phyloP scores from a whole-genome alignment of 2,888 invertebrate genomes.

The Tholera decimalis region DNA sequence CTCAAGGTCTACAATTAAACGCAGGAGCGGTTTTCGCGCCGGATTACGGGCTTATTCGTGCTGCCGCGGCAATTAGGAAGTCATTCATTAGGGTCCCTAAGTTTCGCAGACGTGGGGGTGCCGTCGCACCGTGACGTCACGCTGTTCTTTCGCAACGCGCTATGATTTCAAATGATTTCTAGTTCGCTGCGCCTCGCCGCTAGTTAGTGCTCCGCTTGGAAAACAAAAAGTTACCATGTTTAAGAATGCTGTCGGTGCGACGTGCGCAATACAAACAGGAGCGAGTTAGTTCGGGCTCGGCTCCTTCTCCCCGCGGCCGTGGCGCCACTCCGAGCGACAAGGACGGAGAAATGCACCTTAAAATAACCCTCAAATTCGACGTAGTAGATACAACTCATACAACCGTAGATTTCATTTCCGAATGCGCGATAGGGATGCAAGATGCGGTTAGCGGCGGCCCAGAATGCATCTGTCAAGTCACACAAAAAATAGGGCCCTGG shows the following conservation, averaged over 20 bases:
- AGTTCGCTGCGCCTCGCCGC: slow-evolving; percentile 72
- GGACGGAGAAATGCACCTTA: slow-evolving; percentile 85
- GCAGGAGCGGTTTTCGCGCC: slow-evolving; percentile 80
- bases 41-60: slow-evolving; percentile 88
- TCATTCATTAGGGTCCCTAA: slow-evolving; percentile 91
- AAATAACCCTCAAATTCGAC: slow-evolving; percentile 88
- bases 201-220: slow-evolving; percentile 68
- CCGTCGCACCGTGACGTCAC: slow-evolving; percentile 85
- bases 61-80: slow-evolving; percentile 91
- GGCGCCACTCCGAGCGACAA: slow-evolving; percentile 88
- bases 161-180: slow-evolving; percentile 74
- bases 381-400: slow-evolving; percentile 78
- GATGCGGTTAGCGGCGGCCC: slow-evolving; percentile 89
- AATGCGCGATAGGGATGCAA: slow-evolving; percentile 88
- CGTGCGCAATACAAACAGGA: slow-evolving; percentile 85
- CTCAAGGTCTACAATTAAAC: slow-evolving; percentile 89
- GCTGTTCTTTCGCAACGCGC: slow-evolving; percentile 79
- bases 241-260: slow-evolving; percentile 81
- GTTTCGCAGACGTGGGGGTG: slow-evolving; percentile 91
- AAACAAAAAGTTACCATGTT: slow-evolving; percentile 84
- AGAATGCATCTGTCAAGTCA: slow-evolving; percentile 90
- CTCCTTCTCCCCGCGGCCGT: slow-evolving; percentile 75
- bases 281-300: slow-evolving; percentile 78
- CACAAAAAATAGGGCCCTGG: slow-evolving; percentile 87
- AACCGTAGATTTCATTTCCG: slow-evolving; percentile 84